Evolutionary conservation across 2,797 vertebrate species (phyloP).

Genomic region (Sebastes jordani): DNA sequence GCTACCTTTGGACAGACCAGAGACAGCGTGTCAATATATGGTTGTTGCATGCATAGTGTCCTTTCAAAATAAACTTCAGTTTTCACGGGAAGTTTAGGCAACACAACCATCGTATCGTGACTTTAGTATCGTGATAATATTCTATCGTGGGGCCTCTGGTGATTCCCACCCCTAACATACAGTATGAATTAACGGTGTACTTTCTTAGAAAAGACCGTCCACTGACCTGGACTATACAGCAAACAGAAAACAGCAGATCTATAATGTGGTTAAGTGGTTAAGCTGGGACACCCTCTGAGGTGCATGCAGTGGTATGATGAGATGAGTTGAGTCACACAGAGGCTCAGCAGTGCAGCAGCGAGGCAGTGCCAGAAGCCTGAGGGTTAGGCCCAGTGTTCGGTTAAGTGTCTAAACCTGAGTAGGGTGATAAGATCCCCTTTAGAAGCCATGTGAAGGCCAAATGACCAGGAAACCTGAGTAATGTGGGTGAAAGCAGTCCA

Average conservation of each 20-base stretch:
- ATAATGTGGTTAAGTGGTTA: constrained; percentile 1
- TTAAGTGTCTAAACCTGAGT: constrained; percentile 76
- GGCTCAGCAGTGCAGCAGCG: constrained; percentile 28
- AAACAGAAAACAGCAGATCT: constrained; percentile 10
- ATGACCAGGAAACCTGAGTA: constrained; percentile 76
- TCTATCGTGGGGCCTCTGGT: no score
- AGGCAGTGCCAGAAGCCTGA: constrained; percentile 37
- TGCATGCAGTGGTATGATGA: constrained; percentile 15
- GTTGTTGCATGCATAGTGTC: no score
- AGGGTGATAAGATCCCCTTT: constrained; percentile 79
- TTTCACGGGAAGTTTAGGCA: no score
- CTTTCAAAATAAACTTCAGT: no score
- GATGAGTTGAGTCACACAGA: constrained; percentile 43
- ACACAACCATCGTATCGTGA: no score
- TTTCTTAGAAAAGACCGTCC: constrained; percentile 3
- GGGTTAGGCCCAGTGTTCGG: constrained; percentile 62
- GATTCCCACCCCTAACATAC: not conserved
- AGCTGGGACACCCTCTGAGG: constrained; percentile 17
- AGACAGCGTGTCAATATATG: no score
- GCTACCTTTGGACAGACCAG: no score
- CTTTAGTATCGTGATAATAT: no score
- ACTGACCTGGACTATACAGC: not conserved
- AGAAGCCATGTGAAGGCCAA: constrained; percentile 76
- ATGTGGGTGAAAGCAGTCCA: constrained; percentile 74
- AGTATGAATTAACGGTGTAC: constrained; percentile 11